Evolutionary conservation across 1,140 invertebrate genomes (phyloP), one percentile per base, ranked within the genome.

Genomic region (Euwallacea similis): DNA sequence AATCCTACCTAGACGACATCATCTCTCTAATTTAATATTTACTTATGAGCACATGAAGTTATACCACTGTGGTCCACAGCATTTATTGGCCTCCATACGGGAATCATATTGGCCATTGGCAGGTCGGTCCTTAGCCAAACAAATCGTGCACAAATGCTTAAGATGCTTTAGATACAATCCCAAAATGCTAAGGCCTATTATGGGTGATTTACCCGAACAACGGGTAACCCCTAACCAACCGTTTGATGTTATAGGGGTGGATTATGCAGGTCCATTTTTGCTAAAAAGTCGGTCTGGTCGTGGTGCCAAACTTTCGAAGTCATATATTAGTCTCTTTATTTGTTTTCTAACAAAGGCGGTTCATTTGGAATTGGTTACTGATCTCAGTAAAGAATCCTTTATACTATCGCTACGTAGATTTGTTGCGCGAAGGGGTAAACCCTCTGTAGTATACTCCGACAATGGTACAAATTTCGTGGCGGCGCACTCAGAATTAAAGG

Each of bases 331-430:
- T 41, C 8, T 82, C 10, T 81, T 82, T 59, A 72, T 79, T 7
- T 82, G 80, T 64, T 73, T 77, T 9, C 16, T 71, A 0, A 79
- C 76, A 11, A 74, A 73, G 68, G 79, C 78, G n/a, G 56, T 80
- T n/a, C 80, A 82, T 61, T 47, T 82, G n/a, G 79, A 82, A 73
- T 13, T 78, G 7, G 77, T 81, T 0, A 67, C 67, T 7, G 72
- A 33, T 33, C 21, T 33, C 21, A 33, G 21, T 13, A 50, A 10
- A 11, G 46, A 50, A 50, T 50, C 9, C 13, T 50, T 50, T 13
- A 2, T 50, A 50, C 9, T 13, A 10, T 10, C 46, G 9, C 46
- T 50, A 50, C 9, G 46, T 10, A 10, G 46, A 11, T 50, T 50
- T 13, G 13, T 50, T 10, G 9, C 46, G 46, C 9, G 46, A 50